A percentile compares a stretch with the other conserved stretches of the same genome.
These are phyloP conservation scores for Drosophila pandora DNA, from an alignment of 1,140 invertebrate genomes.

Conservation along the genomic window DNA sequence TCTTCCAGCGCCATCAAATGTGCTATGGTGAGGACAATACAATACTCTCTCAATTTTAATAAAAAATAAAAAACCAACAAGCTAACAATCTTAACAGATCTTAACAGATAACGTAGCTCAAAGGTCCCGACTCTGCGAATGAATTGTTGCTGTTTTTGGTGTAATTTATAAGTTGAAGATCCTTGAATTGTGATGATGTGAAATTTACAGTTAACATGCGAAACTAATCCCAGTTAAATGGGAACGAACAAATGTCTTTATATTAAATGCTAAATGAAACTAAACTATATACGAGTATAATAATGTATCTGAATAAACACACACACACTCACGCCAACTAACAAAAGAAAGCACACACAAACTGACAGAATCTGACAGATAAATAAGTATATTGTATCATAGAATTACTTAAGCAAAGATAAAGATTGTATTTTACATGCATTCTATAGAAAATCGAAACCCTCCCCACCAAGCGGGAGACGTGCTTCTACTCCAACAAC, in stretches of 20 bases:
- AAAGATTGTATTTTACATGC: slow-evolving; percentile 57
- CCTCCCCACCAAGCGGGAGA: slow-evolving; percentile 5
- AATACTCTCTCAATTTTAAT: slow-evolving; percentile 23
- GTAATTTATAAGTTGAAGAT: slow-evolving; percentile 77
- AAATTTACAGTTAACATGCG: slow-evolving; percentile 84
- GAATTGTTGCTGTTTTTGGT: slow-evolving; percentile 51
- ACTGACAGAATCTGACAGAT: not conserved
- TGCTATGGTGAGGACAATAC: slow-evolving; percentile 47
- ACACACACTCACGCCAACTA: slow-evolving; percentile 12
- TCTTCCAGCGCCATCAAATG: slow-evolving; percentile 55
- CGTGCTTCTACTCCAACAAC: slow-evolving; percentile 20
- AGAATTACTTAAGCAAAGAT: slow-evolving; percentile 21
- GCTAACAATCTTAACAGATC: slow-evolving; percentile 2
- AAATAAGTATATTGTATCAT: slow-evolving; percentile 27
- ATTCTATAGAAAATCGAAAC: slow-evolving; percentile 17
- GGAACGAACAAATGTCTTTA: slow-evolving; percentile 82
- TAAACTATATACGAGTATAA: slow-evolving; percentile 53
- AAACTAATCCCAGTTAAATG: slow-evolving; percentile 83
- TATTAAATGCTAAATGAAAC: slow-evolving; percentile 65
- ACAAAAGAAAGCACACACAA: not conserved
- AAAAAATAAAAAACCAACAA: not conserved
- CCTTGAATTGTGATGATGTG: slow-evolving; percentile 84
- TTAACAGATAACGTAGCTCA: slow-evolving; percentile 1
- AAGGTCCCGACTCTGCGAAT: slow-evolving; percentile 25
- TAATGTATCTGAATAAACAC: slow-evolving; percentile 41